Evolutionary conservation across 2,797 vertebrate species (phyloP).

Genomic region (Babyrousa celebensis): DNA sequence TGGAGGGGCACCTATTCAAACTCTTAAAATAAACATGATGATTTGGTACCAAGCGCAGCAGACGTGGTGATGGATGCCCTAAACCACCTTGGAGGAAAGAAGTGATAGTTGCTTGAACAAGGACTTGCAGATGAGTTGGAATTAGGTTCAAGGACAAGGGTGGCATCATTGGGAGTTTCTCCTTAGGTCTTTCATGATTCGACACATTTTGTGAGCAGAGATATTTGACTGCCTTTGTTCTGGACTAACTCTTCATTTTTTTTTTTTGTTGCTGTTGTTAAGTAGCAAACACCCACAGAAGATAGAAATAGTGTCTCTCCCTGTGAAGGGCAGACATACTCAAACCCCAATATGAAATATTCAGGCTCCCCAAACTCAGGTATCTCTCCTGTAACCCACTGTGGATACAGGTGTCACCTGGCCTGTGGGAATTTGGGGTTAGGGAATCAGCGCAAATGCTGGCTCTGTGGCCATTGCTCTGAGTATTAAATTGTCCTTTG

Average conservation of each 20-base stretch:
- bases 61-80: not conserved
- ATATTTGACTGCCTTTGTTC: not conserved
- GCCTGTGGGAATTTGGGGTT: not conserved
- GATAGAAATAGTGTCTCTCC: not conserved
- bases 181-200: not conserved
- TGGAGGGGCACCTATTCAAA: not conserved
- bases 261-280: not conserved
- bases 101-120: not conserved
- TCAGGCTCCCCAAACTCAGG: not conserved
- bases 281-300: not conserved
- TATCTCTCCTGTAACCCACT: not conserved
- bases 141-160: not conserved
- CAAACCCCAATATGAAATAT: not conserved
- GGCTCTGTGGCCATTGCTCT: not conserved
- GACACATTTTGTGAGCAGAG: not conserved
- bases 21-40: not conserved
- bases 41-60: not conserved
- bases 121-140: not conserved
- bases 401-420: not conserved
- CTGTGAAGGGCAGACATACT: not conserved
- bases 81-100: not conserved
- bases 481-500: not conserved
- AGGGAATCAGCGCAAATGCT: not conserved
- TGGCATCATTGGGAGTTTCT: not conserved
- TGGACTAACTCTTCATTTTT: not conserved